Percentiles rank a stretch among this genome's conserved stretches.
Evolutionary conservation across 37 sponge, comb jelly and placozoan genomes (phyloP).

Genomic region (Geodia barretti): DNA sequence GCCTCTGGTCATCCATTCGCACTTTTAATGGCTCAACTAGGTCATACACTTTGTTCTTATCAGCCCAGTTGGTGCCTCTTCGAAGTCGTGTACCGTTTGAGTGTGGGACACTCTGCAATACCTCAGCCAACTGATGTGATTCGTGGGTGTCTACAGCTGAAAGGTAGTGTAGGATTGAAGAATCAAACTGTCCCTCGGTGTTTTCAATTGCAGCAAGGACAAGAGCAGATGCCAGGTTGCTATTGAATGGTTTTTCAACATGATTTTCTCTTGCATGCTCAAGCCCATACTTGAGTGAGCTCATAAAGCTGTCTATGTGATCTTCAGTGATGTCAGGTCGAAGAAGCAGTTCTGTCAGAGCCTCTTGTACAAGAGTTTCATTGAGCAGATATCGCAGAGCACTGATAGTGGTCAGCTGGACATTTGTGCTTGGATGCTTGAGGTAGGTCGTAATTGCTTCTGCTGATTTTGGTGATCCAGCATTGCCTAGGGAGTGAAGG

Average conservation of each 20-base stretch:
- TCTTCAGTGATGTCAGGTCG: not conserved
- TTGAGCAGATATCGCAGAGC: not conserved
- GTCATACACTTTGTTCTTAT: not conserved
- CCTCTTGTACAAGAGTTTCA: not conserved
- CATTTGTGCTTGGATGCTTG: not conserved
- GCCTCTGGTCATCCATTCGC: not conserved
- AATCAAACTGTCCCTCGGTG: not conserved
- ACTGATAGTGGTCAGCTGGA: not conserved
- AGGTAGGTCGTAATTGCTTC: not conserved
- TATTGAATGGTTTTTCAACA: not conserved
- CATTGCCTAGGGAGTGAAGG: not conserved
- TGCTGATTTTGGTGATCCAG: not conserved
- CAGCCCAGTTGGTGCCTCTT: not conserved
- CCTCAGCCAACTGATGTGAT: not conserved
- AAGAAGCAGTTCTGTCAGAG: not conserved
- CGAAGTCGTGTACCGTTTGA: not conserved
- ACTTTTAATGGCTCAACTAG: not conserved
- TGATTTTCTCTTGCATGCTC: not conserved
- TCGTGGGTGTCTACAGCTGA: not conserved
- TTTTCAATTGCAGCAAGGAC: not conserved
- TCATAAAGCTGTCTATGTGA: not conserved
- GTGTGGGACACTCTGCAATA: not conserved
- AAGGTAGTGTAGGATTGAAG: not conserved
- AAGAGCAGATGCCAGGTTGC: not conserved
- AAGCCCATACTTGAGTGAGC: not conserved